Percentiles rank a stretch among this genome's conserved stretches.
These are phyloP conservation scores for Drosophila ficusphila DNA, from an alignment of 1,140 invertebrate genomes.

Conservation along the genomic window DNA sequence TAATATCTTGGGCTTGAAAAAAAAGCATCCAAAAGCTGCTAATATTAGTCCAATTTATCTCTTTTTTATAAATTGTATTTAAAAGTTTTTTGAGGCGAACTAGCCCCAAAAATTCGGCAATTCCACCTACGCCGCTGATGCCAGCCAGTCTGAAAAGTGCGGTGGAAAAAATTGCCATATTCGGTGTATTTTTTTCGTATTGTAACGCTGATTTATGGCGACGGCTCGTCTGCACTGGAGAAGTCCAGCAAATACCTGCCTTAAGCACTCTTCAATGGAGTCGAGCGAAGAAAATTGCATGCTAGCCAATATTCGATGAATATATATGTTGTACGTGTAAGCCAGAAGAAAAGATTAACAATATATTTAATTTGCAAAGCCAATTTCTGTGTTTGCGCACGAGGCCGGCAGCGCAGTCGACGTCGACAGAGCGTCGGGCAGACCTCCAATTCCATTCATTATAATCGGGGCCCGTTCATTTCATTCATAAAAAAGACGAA, in stretches of 20 bases:
- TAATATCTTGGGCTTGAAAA: no score
- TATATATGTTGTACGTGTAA: conserved; percentile 2
- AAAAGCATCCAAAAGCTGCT: no score
- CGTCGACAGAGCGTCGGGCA: conserved; percentile 21
- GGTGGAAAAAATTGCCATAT: conserved; percentile 49
- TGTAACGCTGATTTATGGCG: conserved; percentile 54
- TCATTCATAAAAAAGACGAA: conserved; percentile 79
- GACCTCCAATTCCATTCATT: conserved; percentile 74
- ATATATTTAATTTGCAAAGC: conserved; percentile 55
- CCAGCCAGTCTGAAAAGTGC: conserved; percentile 42
- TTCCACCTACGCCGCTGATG: conserved; percentile 22
- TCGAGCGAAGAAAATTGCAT: conserved; percentile 35
- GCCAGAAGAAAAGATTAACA: not conserved
- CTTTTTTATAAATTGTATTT: no score
- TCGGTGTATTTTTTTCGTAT: conserved; percentile 32
- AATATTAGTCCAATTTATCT: no score
- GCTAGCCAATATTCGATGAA: conserved; percentile 23
- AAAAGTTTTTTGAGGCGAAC: not conserved
- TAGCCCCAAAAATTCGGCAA: not conserved
- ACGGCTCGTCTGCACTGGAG: conserved; percentile 54
- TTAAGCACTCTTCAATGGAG: conserved; percentile 27
- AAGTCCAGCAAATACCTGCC: conserved; percentile 18
- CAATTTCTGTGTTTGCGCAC: conserved; percentile 61
- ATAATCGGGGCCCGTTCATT: conserved; percentile 61
- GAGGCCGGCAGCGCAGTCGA: conserved; percentile 26